phyloP scores from a whole-genome alignment of 2,113 vertebrate species.

The Lagenorhynchus albirostris region DNA sequence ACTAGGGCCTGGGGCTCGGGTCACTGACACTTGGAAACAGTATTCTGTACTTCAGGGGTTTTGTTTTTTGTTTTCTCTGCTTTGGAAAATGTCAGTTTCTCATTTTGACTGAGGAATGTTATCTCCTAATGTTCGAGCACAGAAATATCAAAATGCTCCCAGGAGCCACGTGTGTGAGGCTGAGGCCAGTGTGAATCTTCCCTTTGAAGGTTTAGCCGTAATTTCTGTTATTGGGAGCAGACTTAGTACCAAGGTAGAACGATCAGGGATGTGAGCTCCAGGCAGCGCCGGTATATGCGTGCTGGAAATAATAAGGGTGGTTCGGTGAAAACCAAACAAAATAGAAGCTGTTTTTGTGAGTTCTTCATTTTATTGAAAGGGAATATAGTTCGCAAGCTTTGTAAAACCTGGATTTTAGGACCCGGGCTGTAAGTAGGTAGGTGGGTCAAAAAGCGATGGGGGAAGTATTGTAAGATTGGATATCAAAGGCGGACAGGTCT shows the following conservation, averaged over 20 bases:
- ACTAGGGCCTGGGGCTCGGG: background rate
- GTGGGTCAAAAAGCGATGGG: background rate
- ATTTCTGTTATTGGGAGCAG: background rate
- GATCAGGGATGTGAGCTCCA: background rate
- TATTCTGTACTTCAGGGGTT: background rate
- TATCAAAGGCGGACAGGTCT: background rate
- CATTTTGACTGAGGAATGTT: background rate
- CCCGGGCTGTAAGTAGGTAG: background rate
- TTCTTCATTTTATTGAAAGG: slow-evolving; percentile 8
- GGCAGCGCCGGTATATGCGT: background rate
- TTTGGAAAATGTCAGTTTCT: slow-evolving; percentile 37
- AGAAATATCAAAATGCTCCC: background rate
- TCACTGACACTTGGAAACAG: background rate
- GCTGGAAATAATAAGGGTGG: background rate
- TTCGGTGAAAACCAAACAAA: slow-evolving; percentile 45
- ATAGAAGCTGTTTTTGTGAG: slow-evolving; percentile 9
- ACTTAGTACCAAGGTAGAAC: background rate
- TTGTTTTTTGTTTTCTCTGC: background rate
- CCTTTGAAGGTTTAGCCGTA: background rate
- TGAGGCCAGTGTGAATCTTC: background rate
- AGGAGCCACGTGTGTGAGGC: background rate
- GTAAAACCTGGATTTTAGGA: background rate
- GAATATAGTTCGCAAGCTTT: background rate
- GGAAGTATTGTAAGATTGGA: background rate
- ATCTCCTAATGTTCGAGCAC: background rate